Evolutionary conservation across 1,140 invertebrate species (phyloP).

Genomic region (Brachionus asplanchnoidis): DNA sequence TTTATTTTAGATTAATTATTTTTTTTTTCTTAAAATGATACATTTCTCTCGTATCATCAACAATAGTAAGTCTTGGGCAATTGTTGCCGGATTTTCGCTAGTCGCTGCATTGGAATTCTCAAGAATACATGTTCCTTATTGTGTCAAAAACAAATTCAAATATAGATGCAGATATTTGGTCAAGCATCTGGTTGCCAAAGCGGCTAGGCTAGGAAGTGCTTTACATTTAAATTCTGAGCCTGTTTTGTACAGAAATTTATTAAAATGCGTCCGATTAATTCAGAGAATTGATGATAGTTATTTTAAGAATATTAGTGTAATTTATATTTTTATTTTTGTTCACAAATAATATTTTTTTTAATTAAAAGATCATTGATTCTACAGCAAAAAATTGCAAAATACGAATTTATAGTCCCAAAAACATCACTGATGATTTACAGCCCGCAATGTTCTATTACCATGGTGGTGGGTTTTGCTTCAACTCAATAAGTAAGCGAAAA

Average conservation of each 20-base stretch:
- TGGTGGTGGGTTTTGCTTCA: neutral
- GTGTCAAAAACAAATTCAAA: neutral
- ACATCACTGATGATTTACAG: neutral
- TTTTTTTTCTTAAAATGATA: neutral
- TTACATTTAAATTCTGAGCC: neutral
- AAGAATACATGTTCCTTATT: neutral
- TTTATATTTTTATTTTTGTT: neutral
- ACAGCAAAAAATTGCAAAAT: neutral
- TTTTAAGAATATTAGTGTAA: neutral
- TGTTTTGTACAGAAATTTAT: neutral
- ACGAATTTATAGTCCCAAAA: neutral
- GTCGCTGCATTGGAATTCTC: neutral
- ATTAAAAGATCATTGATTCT: neutral
- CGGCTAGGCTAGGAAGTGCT: neutral
- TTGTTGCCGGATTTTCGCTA: neutral
- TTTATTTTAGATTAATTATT: neutral
- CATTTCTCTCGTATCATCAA: neutral
- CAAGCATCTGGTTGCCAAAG: neutral
- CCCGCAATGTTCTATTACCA: conserved; percentile 1
- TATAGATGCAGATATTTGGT: conserved; percentile 10
- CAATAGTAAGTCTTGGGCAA: neutral
- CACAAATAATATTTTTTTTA: neutral
- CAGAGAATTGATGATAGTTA: neutral
- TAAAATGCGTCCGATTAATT: neutral
- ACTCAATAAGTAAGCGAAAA: neutral